These are phyloP conservation scores for Argopecten irradians DNA, from an alignment of 1,140 invertebrate genomes.

Conservation along the genomic window DNA sequence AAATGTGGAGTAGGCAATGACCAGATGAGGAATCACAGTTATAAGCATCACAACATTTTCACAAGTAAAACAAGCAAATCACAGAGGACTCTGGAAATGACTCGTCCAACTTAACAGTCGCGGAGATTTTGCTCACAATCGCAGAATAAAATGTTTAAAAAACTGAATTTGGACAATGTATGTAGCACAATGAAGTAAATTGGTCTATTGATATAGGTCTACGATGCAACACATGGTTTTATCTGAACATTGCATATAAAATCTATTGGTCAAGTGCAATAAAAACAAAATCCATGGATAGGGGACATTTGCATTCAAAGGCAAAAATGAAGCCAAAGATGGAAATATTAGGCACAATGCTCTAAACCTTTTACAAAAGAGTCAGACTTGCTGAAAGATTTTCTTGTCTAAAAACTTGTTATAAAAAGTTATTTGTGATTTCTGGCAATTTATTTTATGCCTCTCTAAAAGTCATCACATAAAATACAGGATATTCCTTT, in stretches of 20 bases:
- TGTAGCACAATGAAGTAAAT: neutral
- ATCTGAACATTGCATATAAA: neutral
- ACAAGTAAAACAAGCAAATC: neutral
- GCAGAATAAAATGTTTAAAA: neutral
- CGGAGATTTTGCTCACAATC: neutral
- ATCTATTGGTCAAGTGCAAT: too few relatives aligned
- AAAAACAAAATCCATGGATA: too few relatives aligned
- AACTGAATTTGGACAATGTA: neutral
- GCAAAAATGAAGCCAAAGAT: too few relatives aligned
- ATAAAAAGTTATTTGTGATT: too few relatives aligned
- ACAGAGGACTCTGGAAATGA: neutral
- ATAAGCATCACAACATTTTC: neutral
- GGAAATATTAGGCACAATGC: too few relatives aligned
- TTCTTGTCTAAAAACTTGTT: too few relatives aligned
- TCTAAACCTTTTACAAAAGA: too few relatives aligned
- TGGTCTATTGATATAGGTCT: neutral
- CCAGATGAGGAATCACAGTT: neutral
- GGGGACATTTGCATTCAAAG: too few relatives aligned
- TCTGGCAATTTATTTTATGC: too few relatives aligned
- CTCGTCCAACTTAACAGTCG: neutral
- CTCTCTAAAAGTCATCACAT: too few relatives aligned
- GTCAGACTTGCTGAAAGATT: too few relatives aligned
- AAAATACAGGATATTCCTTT: too few relatives aligned
- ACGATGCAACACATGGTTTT: neutral
- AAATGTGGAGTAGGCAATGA: conserved; percentile 8